Evolutionary conservation across 2,113 vertebrate genomes (phyloP).

Genomic region (Ondatra zibethicus): DNA sequence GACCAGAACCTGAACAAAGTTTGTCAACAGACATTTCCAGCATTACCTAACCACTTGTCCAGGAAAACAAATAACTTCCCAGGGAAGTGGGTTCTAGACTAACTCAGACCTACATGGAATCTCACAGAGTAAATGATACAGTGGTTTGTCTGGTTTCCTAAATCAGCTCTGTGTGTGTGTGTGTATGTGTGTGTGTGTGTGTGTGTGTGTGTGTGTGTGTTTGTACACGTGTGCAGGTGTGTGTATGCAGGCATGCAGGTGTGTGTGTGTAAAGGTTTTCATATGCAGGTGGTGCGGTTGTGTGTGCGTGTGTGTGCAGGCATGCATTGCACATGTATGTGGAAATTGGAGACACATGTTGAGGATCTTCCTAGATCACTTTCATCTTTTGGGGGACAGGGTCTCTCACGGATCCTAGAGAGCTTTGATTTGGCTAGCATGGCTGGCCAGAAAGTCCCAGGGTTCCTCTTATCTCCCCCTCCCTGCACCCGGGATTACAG

Average conservation of each 20-base stretch:
- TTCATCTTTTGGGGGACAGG: neutral
- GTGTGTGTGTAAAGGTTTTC: neutral
- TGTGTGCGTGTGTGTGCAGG: neutral
- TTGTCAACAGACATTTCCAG: neutral
- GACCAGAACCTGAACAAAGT: neutral
- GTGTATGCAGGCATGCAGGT: too few species aligned
- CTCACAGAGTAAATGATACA: neutral
- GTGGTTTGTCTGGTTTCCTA: neutral
- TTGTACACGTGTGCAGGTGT: neutral
- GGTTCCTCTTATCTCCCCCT: neutral
- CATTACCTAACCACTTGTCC: neutral
- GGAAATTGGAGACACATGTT: neutral
- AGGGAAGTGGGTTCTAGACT: neutral
- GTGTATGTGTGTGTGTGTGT: neutral
- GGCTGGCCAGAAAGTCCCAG: neutral
- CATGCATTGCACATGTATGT: neutral
- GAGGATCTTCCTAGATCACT: neutral
- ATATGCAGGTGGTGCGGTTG: too few species aligned
- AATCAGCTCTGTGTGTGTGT: neutral
- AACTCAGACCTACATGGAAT: neutral
- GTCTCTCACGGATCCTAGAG: neutral
- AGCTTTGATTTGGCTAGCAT: too few species aligned
- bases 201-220: neutral
- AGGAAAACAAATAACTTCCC: neutral
- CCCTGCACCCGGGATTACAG: neutral